Evolutionary conservation across 1,140 invertebrate genomes (phyloP), one percentile per base, ranked within the genome.

Genomic region (Drosophila athabasca): DNA sequence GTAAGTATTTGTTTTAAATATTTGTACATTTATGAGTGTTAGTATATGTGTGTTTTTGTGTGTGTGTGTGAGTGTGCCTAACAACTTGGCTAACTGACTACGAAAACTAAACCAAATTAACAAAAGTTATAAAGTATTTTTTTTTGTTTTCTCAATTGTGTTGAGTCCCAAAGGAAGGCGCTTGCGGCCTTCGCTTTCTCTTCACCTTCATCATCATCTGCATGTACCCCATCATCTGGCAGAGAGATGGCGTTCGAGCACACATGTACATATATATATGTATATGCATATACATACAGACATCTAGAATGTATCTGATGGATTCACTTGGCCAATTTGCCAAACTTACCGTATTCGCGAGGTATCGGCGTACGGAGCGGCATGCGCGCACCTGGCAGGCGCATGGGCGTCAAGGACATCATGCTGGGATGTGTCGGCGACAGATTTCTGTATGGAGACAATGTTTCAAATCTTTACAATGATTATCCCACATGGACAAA

Each of bases 301-400:
- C 62, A 71, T 62, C 58, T 77, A 62, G 65, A 43, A 57, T 52
- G 54, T 59, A 66, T 44, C 43, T 59, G 57, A 43, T 57, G 43
- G 48, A 67, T 71, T 87, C 69, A 88, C 66, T 85, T 83, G 83
- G 75, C 81, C 39, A 76, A 87, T 80, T 90, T 82, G 77, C 83
- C 74, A 68, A 80, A 90, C 96, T 96, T 95, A 97, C 96, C 96
- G 93, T 97, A 97, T 92, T 97, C 96, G 83, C 95, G 94, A 80
- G 96, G 95, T 93, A 97, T 95, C 73, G 95, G 95, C 91, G 95
- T 94, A 91, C 96, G 94, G 93, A 96, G 92, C 93, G 94, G 82
- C 93, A 93, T 84, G 91, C 93, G 91, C 94, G 95, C 91, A 94
- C 95, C 92, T 94, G 75, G 83, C 7, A 91, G 72, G 62, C 91